These are phyloP conservation scores for Caenorhabditis drosophilae DNA, from an alignment of 2,888 invertebrate genomes.

Conservation along the genomic window DNA sequence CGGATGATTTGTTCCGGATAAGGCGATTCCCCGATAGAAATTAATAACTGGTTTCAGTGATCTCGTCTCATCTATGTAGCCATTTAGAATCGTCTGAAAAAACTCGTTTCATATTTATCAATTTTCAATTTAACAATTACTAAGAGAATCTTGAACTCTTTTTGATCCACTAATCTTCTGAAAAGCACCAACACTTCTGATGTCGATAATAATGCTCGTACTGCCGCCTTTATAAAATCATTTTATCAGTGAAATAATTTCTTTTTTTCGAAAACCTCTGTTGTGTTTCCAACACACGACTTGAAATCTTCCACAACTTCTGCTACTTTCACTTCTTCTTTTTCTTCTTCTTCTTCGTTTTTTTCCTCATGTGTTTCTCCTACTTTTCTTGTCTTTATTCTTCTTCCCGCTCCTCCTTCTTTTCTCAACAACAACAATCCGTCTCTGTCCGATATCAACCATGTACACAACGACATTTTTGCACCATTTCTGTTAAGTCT, in stretches of 20 bases:
- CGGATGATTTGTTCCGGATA: constrained; percentile 52
- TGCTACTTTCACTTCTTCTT: constrained; percentile 5
- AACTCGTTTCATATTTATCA: background rate
- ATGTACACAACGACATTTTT: constrained; percentile 32
- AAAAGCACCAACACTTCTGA: constrained; percentile 26
- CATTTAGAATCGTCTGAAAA: constrained; percentile 16
- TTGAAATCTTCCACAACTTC: constrained; percentile 21
- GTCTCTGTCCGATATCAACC: constrained; percentile 27
- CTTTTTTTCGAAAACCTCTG: constrained; percentile 4
- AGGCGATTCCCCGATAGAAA: constrained; percentile 57
- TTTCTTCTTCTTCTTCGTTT: constrained; percentile 26
- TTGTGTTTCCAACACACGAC: constrained; percentile 24
- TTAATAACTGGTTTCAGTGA: constrained; percentile 29
- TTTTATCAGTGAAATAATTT: constrained; percentile 1
- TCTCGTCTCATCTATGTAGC: constrained; percentile 30
- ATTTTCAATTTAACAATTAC: background rate
- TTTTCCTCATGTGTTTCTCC: no score
- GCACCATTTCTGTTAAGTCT: constrained; percentile 20
- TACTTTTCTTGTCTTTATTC: no score
- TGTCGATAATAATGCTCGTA: constrained; percentile 26
- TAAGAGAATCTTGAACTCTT: constrained; percentile 17
- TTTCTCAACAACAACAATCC: constrained; percentile 18
- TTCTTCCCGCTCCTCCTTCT: constrained; percentile 30
- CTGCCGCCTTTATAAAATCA: constrained; percentile 6
- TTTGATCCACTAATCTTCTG: constrained; percentile 9